Evolutionary conservation across 1,140 invertebrate genomes (phyloP).

Genomic region (Drosophila pachea): DNA sequence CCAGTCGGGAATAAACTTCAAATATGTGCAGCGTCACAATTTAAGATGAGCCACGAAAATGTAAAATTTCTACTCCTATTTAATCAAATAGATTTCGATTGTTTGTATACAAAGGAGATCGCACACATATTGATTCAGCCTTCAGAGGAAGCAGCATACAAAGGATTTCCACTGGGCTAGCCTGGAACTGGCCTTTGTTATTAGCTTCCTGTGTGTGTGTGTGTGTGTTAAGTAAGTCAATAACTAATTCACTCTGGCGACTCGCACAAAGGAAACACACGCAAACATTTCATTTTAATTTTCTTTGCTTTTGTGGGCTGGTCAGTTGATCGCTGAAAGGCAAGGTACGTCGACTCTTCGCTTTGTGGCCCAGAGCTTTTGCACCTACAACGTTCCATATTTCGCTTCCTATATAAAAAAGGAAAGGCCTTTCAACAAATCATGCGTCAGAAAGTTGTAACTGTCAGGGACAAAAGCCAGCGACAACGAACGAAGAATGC

Average conservation of each 20-base stretch:
- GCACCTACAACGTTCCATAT: slow-evolving; percentile 56
- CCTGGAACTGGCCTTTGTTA: neutral
- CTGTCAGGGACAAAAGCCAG: slow-evolving; percentile 61
- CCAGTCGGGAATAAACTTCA: slow-evolving; percentile 7
- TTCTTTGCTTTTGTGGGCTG: neutral
- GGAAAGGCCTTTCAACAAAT: slow-evolving; percentile 73
- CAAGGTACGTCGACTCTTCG: slow-evolving; percentile 28
- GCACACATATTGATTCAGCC: too few species aligned
- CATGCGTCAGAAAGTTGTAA: slow-evolving; percentile 75
- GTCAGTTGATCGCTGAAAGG: slow-evolving; percentile 31
- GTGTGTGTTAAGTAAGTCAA: neutral
- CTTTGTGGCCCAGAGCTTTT: slow-evolving; percentile 21
- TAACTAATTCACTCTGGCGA: slow-evolving; percentile 8
- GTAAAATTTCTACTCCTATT: too few species aligned
- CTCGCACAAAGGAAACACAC: neutral
- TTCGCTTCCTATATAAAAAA: slow-evolving; percentile 53
- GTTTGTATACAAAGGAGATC: too few species aligned
- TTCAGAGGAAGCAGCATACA: too few species aligned
- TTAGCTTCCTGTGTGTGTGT: neutral
- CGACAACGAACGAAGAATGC: slow-evolving; percentile 38
- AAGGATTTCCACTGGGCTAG: too few species aligned
- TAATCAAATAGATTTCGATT: too few species aligned
- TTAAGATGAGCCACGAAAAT: too few species aligned
- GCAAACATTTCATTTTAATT: slow-evolving; percentile 21
- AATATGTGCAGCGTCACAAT: neutral